Percentiles rank a stretch among this genome's conserved stretches.
These are phyloP conservation scores for Trichonephila inaurata DNA, from an alignment of 1,140 invertebrate genomes.

Conservation along the genomic window DNA sequence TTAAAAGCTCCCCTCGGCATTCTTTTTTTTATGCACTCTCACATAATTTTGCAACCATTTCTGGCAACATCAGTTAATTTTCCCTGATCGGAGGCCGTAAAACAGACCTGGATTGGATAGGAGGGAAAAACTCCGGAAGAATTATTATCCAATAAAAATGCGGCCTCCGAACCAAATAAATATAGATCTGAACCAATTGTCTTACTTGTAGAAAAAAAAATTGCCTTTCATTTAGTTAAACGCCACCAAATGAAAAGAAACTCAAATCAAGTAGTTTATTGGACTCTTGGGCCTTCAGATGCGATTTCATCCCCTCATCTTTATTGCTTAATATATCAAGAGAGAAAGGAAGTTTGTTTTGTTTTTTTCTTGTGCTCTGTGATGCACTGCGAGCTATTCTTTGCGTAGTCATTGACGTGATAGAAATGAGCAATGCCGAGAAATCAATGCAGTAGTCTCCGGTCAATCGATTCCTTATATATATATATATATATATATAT, in stretches of 20 bases:
- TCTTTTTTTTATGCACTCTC: not conserved
- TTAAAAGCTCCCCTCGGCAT: not conserved
- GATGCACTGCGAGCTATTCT: not conserved
- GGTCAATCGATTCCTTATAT: not conserved
- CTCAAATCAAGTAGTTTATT: constrained; percentile 21
- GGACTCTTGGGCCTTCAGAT: not conserved
- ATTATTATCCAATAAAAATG: constrained; percentile 26
- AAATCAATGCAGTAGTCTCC: not conserved
- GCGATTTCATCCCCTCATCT: not conserved
- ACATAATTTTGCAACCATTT: not conserved
- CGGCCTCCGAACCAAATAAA: not conserved
- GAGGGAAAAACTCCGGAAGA: not conserved
- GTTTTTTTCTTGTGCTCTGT: not conserved
- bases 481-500: too few species aligned
- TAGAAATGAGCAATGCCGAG: not conserved
- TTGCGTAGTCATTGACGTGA: not conserved
- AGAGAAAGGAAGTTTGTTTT: not conserved
- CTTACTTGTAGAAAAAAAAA: not conserved
- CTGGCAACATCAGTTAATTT: constrained; percentile 19
- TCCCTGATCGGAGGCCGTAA: constrained; percentile 18
- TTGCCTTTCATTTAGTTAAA: constrained; percentile 17
- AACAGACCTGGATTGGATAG: not conserved
- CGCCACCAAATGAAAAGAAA: constrained; percentile 30
- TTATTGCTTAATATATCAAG: constrained; percentile 31
- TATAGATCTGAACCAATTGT: not conserved